These are phyloP conservation scores for Apodemus speciosus DNA, from an alignment of 2,113 vertebrate genomes.

Conservation along the genomic window DNA sequence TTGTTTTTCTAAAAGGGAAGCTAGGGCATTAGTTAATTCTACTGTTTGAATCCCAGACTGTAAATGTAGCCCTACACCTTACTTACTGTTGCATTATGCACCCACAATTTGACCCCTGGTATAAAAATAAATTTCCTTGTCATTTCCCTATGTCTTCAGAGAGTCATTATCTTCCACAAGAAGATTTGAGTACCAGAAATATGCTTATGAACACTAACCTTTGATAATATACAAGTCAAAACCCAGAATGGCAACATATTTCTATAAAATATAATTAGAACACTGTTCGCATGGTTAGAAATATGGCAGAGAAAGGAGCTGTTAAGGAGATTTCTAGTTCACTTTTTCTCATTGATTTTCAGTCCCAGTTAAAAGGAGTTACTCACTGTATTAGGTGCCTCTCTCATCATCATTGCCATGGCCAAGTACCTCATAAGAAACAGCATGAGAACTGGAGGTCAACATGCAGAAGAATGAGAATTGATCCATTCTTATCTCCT, in stretches of 20 bases:
- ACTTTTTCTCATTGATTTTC: constrained; percentile 30
- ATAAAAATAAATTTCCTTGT: constrained; percentile 2
- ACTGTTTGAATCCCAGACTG: neutral
- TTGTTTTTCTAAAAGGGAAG: neutral
- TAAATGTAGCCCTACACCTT: neutral
- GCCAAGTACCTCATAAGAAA: neutral
- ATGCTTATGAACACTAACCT: neutral
- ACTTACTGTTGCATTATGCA: neutral
- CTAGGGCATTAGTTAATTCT: neutral
- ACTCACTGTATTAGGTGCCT: neutral
- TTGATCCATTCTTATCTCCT: too few species aligned
- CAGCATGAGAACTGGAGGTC: too few species aligned
- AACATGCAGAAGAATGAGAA: too few species aligned
- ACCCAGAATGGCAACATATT: neutral
- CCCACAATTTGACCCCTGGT: neutral
- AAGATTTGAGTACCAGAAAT: neutral
- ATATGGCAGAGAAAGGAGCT: neutral
- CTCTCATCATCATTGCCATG: too few species aligned
- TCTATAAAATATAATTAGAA: neutral
- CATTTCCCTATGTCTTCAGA: neutral
- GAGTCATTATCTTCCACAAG: neutral
- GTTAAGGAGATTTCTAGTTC: neutral
- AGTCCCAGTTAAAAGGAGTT: neutral
- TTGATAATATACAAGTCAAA: neutral
- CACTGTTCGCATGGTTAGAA: neutral